These are phyloP conservation scores for Syndactyla subalaris DNA, from an alignment of 2,797 vertebrate genomes.

Conservation along the genomic window DNA sequence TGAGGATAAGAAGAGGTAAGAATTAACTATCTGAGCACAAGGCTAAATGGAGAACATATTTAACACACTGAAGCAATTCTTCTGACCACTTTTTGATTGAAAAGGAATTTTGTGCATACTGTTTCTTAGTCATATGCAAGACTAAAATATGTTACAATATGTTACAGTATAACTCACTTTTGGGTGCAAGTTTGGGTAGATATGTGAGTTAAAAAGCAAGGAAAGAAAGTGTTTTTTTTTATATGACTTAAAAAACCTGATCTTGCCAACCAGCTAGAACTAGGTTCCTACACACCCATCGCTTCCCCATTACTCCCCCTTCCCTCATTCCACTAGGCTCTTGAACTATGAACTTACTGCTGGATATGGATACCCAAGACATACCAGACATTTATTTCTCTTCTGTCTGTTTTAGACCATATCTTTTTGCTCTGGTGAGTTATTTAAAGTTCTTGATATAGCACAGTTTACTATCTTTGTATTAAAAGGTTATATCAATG, in stretches of 20 bases:
- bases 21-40: not conserved
- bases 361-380: not conserved
- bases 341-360: not conserved
- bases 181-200: not conserved
- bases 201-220: not conserved
- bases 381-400: not conserved
- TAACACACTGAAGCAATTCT: not conserved
- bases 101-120: not conserved
- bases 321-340: not conserved
- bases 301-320: accelerated
- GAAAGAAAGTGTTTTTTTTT: not conserved
- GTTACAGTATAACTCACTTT: not conserved
- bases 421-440: not conserved
- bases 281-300: not conserved
- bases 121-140: not conserved
- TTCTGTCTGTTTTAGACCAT: not conserved
- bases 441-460: not conserved
- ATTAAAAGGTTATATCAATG: not conserved
- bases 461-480: not conserved
- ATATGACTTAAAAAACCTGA: not conserved
- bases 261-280: not conserved
- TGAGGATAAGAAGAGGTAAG: not conserved
- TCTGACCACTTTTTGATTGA: not conserved
- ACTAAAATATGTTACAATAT: not conserved
- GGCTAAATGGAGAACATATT: not conserved